Evolutionary conservation across 1,140 invertebrate species (phyloP).

Genomic region (Eurytemora carolleeae): DNA sequence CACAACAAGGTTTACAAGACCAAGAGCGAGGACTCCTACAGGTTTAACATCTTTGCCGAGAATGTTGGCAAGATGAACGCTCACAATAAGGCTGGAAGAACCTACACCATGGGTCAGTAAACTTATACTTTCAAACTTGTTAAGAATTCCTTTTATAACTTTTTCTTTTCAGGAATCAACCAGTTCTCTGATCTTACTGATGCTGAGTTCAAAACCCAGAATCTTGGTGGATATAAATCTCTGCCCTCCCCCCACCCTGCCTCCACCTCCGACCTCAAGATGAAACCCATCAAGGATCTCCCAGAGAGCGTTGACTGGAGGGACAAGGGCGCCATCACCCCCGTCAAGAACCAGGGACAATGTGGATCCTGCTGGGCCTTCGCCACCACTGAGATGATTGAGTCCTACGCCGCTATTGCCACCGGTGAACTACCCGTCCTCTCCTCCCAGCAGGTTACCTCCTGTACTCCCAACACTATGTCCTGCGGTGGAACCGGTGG

Average conservation of each 20-base stretch:
- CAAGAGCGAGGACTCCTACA: not conserved
- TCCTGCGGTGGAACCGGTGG: conserved; percentile 11
- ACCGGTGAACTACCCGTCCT: not conserved
- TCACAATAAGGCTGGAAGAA: not conserved
- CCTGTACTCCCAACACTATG: conserved; percentile 7
- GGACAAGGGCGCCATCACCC: conserved; percentile 60
- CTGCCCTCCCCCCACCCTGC: not conserved
- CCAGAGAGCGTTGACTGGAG: conserved; percentile 69
- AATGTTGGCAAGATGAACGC: not conserved
- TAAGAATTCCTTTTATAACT: too few relatives aligned
- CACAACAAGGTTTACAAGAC: not conserved
- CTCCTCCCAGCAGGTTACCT: conserved; percentile 1
- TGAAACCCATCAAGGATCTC: conserved; percentile 23
- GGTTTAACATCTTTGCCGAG: not conserved
- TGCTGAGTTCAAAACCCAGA: not conserved
- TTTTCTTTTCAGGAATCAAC: not conserved
- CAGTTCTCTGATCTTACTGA: not conserved
- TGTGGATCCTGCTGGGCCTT: conserved; percentile 93
- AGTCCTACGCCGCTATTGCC: not conserved
- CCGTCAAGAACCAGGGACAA: conserved; percentile 75
- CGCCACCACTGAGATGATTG: conserved; percentile 27
- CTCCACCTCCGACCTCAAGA: not conserved
- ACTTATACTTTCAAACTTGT: not conserved
- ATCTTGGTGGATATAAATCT: not conserved
- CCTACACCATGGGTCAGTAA: not conserved